Base-by-base conservation (phyloP, 1,140 invertebrate species). In the Scaptomyza hsui region DNA sequence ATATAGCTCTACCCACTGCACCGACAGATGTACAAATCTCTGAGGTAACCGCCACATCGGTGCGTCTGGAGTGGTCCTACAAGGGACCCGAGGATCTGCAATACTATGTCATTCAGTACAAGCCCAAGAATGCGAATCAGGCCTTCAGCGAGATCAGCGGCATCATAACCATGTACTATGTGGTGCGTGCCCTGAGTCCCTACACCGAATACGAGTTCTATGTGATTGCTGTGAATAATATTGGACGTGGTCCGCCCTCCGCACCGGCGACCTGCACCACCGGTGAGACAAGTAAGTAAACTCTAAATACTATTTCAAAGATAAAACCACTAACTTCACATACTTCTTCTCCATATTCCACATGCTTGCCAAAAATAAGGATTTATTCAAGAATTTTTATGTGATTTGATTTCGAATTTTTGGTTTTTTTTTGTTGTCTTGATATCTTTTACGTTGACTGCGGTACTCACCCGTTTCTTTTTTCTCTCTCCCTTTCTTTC, bases 131-230 rank as follows among this genome's bases (percentile, higher is more conserved):
- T 90, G 95, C 95, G 32, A 95, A 95, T 89, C 94, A 95, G 92
- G 95, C 95, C 26, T 96, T 94, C 91, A 95, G 95, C 75, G 97
- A 98, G 91, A 97, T 98, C 79, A 96, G 95, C 24, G 97, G 97
- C 24, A 97, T 99, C 72, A 97, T 97, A 69, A 97, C 97, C 18
- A 96, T 96, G 93, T 97, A 97, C 92, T 98, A 98, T 92, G 96
- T 96, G 24, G 96, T 99, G 24, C 94, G 96, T 45, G 95, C 95
- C 72, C 93, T 99, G 12, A 97, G 96, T 55, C 97, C 98, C 1
- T 98, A 98, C 92, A 99, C 98, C 0, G 97, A 98, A 89, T 99
- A 99, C 93, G 97, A 99, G 92, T 97, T 99, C 93, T 97, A 96
- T 91, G 97, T 99, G 61, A 96, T 98, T 69, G 98, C 98, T 13